Percentiles rank a stretch among this genome's conserved stretches.
phyloP scores from a whole-genome alignment of 2,888 invertebrate genomes.

The Erebia palarica region DNA sequence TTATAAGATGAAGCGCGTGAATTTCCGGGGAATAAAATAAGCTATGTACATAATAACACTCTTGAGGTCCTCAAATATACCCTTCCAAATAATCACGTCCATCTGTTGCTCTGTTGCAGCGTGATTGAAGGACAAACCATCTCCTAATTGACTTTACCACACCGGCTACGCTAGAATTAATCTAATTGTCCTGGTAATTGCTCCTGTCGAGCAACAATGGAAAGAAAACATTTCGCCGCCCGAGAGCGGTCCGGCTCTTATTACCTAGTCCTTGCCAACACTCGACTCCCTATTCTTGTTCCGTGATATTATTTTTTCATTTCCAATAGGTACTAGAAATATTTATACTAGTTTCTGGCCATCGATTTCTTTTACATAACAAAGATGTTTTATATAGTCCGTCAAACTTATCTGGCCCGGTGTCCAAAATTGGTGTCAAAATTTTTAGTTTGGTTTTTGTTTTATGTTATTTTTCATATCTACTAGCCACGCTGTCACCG shows the following conservation, averaged over 20 bases:
- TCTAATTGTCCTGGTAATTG: constrained; percentile 75
- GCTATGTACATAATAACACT: no score
- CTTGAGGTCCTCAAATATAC: background rate
- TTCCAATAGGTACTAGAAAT: background rate
- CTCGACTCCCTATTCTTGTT: constrained; percentile 13
- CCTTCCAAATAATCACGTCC: background rate
- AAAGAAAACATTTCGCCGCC: constrained; percentile 67
- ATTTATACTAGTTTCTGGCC: background rate
- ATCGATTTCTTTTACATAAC: no score
- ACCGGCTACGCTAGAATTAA: constrained; percentile 68
- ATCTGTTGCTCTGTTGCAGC: no score
- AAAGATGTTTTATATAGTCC: no score
- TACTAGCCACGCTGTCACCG: no score
- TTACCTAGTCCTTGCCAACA: constrained; percentile 30
- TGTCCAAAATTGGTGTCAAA: no score
- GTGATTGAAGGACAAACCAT: background rate
- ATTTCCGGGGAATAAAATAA: no score
- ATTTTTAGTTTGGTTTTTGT: no score
- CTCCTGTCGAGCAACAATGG: constrained; percentile 61
- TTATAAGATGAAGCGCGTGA: no score
- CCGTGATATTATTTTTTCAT: constrained; percentile 2
- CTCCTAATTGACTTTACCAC: constrained; percentile 27
- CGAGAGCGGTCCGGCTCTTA: constrained; percentile 36
- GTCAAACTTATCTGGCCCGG: no score
- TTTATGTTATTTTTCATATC: no score